Evolutionary conservation across 1,140 invertebrate genomes (phyloP).

Genomic region (Mactra quadrangularis): DNA sequence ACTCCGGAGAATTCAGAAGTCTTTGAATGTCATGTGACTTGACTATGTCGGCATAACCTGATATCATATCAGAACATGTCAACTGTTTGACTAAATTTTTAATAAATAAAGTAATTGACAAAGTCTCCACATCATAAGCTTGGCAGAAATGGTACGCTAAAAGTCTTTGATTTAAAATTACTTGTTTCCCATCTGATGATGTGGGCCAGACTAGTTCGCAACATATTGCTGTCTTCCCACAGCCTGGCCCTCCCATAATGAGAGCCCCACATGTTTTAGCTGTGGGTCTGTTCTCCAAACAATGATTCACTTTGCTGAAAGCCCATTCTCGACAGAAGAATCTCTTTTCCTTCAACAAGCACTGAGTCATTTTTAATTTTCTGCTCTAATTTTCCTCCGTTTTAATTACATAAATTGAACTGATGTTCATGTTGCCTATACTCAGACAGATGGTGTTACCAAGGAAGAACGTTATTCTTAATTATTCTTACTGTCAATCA

Average conservation of each 20-base stretch:
- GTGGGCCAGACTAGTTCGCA: conserved; percentile 93
- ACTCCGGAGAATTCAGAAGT: conserved; percentile 71
- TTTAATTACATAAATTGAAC: conserved; percentile 27
- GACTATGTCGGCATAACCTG: conserved; percentile 87
- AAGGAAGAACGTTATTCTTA: neutral
- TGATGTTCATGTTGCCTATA: conserved; percentile 4
- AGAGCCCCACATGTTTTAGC: conserved; percentile 89
- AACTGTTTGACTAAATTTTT: conserved; percentile 92
- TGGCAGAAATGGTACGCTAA: conserved; percentile 83
- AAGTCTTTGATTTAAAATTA: conserved; percentile 74
- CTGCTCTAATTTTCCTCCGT: neutral
- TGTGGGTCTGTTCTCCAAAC: conserved; percentile 87
- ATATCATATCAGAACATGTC: conserved; percentile 84
- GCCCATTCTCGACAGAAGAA: conserved; percentile 96
- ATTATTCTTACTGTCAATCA: conserved; percentile 3
- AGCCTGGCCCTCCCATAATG: conserved; percentile 94
- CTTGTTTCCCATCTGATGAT: conserved; percentile 74
- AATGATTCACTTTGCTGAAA: conserved; percentile 96
- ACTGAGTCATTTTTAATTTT: conserved; percentile 72
- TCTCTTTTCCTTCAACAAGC: conserved; percentile 78
- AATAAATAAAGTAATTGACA: conserved; percentile 93
- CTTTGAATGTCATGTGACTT: conserved; percentile 70
- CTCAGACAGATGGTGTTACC: neutral
- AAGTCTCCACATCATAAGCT: conserved; percentile 86
- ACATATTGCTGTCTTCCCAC: conserved; percentile 91